These are phyloP conservation scores for Drusus annulatus DNA, from an alignment of 1,140 invertebrate genomes.

Conservation along the genomic window DNA sequence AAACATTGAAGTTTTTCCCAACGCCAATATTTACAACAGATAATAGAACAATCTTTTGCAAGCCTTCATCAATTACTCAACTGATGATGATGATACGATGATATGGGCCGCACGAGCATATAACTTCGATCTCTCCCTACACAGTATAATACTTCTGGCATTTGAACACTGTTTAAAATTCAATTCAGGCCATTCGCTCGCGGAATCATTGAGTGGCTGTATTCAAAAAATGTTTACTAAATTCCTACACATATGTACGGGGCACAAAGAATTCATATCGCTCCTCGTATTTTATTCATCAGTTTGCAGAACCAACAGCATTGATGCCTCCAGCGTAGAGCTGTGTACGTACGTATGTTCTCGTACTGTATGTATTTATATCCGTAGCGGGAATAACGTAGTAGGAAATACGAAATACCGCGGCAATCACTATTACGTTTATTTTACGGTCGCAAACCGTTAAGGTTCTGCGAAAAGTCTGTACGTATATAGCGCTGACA, in stretches of 20 bases:
- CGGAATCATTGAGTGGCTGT: not conserved
- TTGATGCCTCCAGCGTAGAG: constrained; percentile 13
- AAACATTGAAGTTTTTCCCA: too few species aligned
- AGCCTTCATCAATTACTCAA: too few species aligned
- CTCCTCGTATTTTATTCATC: constrained; percentile 11
- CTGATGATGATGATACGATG: too few species aligned
- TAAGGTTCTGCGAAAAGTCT: not conserved
- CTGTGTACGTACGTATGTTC: not conserved
- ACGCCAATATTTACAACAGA: too few species aligned
- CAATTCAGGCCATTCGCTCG: not conserved
- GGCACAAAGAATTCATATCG: constrained; percentile 7
- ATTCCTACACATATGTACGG: not conserved
- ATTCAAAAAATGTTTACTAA: constrained; percentile 1
- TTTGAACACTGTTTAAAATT: not conserved
- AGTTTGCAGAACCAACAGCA: not conserved
- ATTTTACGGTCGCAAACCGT: constrained; percentile 32
- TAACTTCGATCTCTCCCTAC: too few species aligned
- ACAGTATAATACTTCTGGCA: too few species aligned
- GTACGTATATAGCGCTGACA: too few species aligned
- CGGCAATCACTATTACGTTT: constrained; percentile 37
- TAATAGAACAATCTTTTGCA: too few species aligned
- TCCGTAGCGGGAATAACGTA: constrained; percentile 19
- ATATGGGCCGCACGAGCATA: too few species aligned
- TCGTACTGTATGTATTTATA: not conserved
- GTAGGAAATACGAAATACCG: not conserved